Base-by-base conservation (phyloP, 2,888 invertebrate genomes). In the Drosophila multiciliata region DNA sequence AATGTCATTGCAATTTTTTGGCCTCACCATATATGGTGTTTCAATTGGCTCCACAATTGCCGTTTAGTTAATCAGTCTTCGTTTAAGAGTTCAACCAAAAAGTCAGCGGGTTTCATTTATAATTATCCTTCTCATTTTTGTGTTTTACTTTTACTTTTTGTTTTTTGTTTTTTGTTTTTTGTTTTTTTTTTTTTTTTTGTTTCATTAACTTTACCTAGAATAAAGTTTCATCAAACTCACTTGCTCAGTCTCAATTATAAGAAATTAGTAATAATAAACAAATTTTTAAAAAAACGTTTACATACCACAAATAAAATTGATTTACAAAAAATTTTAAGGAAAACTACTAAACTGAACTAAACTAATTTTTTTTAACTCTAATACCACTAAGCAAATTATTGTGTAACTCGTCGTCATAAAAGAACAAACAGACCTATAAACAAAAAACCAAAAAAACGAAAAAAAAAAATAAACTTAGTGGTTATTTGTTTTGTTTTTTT, bases 61-160 rank as follows among this genome's bases (percentile, higher is more conserved):
- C 82, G 76, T 82, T 87, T 91, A 90, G 86, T 90, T 90, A 89
- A 87, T 91, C 91, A 91, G 91, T 91, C 91, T 91, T 91, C 78
- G 76, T 87, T 87, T 80, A 82, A 88, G 83, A 84, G 81, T 89
- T 91, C 87, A 90, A 90, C 90, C 87, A 89, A 90, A 45, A 89
- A 89, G 89, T 88, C 86, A 82, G 87, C 84, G 89, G 90, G 88
- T 88, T 87, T 85, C 66, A 69, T 89, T 83, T 49, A 70, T 62
- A 75, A 75, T 75, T 75, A 75, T 45, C 45, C 45, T 45, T 45
- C 45, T 50, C 29, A 29, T 66, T 65, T 76, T 76, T 66, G 60
- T 67, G 59, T 68, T 57, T n/a, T 42, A 9, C 6, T 23, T 23
- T 23, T 23, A 6, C 0, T 42, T 38, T 12, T 12, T n/a, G 0